Percentiles rank a stretch among this genome's conserved stretches.
Evolutionary conservation across 2,797 vertebrate species (phyloP).

Genomic region (Leuciscus waleckii): DNA sequence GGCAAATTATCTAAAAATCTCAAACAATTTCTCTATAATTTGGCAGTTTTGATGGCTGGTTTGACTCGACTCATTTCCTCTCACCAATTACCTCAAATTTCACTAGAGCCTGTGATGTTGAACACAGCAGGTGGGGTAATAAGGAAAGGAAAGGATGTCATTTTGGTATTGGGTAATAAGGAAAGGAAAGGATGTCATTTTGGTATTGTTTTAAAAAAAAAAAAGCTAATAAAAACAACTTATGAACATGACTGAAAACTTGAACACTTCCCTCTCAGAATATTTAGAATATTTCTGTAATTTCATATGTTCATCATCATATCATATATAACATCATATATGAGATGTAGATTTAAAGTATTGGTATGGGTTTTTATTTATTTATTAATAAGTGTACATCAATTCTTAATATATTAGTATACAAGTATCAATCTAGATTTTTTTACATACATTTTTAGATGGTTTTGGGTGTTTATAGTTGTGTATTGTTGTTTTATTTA

Average conservation of each 20-base stretch:
- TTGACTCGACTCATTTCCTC: neutral
- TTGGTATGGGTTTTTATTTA: no score
- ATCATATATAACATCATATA: no score
- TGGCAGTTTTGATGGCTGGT: neutral
- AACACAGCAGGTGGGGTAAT: neutral
- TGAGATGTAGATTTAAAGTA: neutral
- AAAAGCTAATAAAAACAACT: neutral
- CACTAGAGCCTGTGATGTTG: neutral
- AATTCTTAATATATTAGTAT: no score
- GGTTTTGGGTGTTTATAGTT: neutral
- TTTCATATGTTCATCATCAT: no score
- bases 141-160: neutral
- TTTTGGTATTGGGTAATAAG: neutral
- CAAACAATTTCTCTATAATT: neutral
- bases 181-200: neutral
- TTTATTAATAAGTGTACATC: no score
- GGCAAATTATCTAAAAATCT: neutral
- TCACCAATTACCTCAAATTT: neutral
- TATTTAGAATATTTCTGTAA: neutral
- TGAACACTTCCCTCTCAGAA: neutral
- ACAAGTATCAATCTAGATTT: no score
- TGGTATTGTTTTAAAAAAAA: neutral
- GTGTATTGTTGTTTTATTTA: neutral
- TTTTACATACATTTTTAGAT: no score
- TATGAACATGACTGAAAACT: neutral